phyloP scores from a whole-genome alignment of 2,888 invertebrate genomes.

The Philopedon plagiatum region DNA sequence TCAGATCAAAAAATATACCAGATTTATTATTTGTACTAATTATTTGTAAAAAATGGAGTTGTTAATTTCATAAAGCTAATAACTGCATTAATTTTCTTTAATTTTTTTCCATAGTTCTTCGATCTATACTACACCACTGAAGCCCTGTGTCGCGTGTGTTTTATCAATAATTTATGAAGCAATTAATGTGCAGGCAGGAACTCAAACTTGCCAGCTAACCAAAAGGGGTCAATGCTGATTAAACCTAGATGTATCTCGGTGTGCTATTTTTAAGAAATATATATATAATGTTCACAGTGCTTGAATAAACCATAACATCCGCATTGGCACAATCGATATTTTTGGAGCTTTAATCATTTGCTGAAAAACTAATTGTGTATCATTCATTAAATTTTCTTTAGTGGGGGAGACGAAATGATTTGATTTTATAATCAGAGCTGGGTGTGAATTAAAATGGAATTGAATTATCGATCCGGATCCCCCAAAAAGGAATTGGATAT shows the following conservation, averaged over 20 bases:
- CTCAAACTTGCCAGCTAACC: conserved; percentile 24
- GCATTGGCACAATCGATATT: conserved; percentile 17
- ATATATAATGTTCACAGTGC: conserved; percentile 17
- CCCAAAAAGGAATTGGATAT: too few relatives aligned
- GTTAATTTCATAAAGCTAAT: too few relatives aligned
- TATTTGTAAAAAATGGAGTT: too few relatives aligned
- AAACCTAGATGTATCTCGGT: conserved; percentile 24
- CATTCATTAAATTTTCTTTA: too few relatives aligned
- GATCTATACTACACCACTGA: neutral
- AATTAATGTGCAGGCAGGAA: conserved; percentile 34
- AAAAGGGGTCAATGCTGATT: conserved; percentile 34
- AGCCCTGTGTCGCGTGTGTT: conserved; percentile 1
- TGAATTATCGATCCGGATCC: too few relatives aligned
- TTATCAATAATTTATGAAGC: conserved; percentile 30
- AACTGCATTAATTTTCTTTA: too few relatives aligned
- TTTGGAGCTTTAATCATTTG: neutral
- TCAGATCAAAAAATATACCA: too few relatives aligned
- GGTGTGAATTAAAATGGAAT: too few relatives aligned
- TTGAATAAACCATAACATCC: conserved; percentile 16
- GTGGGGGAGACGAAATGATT: too few relatives aligned
- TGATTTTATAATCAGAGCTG: too few relatives aligned
- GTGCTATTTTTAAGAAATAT: conserved; percentile 32
- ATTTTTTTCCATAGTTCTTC: too few relatives aligned
- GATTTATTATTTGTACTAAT: too few relatives aligned
- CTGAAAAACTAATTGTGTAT: neutral